Evolutionary conservation across 2,113 vertebrate species (phyloP), one percentile per base, ranked within the genome.

Genomic region (Rissa tridactyla): DNA sequence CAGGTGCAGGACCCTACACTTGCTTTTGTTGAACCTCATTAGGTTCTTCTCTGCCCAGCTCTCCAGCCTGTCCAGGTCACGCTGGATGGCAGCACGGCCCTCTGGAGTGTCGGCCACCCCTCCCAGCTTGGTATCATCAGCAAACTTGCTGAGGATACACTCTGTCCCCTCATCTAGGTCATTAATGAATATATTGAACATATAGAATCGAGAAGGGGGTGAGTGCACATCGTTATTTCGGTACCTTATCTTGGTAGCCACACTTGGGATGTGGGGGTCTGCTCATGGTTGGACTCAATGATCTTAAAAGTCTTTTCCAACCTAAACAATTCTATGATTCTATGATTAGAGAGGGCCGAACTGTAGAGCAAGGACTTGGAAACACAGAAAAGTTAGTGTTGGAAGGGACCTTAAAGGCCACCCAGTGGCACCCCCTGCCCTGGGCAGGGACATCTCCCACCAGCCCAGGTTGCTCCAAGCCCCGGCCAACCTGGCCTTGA

Each of bases 131-230:
- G 36, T 38, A 38, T 38, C 36, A 38, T 38, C 36, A 38, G 36
- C 36, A 9, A 38, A 38, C 36, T 38, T 38, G 36, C 36, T 38
- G 36, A 38, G 36, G 36, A 38, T 38, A 38, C 36, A 38, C 36
- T 38, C 36, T 38, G 36, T 38, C 36, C 36, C 36, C 36, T 38
- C 36, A 38, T 38, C 36, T 38, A 38, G 36, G 36, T 38, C 36
- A 38, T 38, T 38, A 38, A 38, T 38, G 36, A 38, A 38, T 38
- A 38, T 38, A 38, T 38, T 38, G 36, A 38, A 38, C 36, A 38
- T 38, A 38, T 38, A 38, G 36, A 38, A 38, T 3, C 0, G 3
- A 47, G 14, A 46, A 3, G 3, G 29, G 5, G 6, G 9, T 9
- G 26, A 25, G 26, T 27, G 12, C n/a, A 23, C 6, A 4, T 40